Evolutionary conservation across 2,888 invertebrate genomes (phyloP).

Genomic region (Lycaena phlaeas): DNA sequence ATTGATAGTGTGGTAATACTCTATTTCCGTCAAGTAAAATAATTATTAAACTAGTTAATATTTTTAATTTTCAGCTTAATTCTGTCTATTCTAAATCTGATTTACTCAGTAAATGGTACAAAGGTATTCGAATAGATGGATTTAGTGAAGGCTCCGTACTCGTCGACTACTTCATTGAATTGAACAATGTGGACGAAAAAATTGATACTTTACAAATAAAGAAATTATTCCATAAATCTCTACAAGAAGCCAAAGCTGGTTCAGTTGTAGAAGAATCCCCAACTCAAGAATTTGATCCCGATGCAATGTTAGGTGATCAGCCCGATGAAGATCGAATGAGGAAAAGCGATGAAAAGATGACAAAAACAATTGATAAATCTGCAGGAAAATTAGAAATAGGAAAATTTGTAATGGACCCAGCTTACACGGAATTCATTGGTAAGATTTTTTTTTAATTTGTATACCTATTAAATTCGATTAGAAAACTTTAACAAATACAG

Average conservation of each 20-base stretch:
- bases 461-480: no score
- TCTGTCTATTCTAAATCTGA: slow-evolving; percentile 85
- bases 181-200: slow-evolving; percentile 80
- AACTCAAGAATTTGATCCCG: slow-evolving; percentile 45
- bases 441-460: no score
- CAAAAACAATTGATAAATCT: slow-evolving; percentile 65
- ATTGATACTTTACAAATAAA: slow-evolving; percentile 82
- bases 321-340: slow-evolving; percentile 61
- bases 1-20: no score
- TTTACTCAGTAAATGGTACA: slow-evolving; percentile 85
- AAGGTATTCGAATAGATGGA: slow-evolving; percentile 88
- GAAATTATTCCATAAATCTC: slow-evolving; percentile 76
- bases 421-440: slow-evolving; percentile 92
- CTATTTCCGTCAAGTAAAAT: no score
- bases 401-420: slow-evolving; percentile 86
- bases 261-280: slow-evolving; percentile 43
- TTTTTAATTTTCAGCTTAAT: slow-evolving; percentile 79
- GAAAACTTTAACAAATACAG: no score
- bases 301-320: slow-evolving; percentile 61
- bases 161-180: slow-evolving; percentile 90
- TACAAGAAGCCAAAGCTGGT: slow-evolving; percentile 65
- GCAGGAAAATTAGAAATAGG: slow-evolving; percentile 82
- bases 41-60: slow-evolving; percentile 2
- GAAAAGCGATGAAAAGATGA: slow-evolving; percentile 62
- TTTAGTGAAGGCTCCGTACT: slow-evolving; percentile 91